These are phyloP conservation scores for Ericerus pela DNA, from an alignment of 1,140 invertebrate species.

Conservation along the genomic window DNA sequence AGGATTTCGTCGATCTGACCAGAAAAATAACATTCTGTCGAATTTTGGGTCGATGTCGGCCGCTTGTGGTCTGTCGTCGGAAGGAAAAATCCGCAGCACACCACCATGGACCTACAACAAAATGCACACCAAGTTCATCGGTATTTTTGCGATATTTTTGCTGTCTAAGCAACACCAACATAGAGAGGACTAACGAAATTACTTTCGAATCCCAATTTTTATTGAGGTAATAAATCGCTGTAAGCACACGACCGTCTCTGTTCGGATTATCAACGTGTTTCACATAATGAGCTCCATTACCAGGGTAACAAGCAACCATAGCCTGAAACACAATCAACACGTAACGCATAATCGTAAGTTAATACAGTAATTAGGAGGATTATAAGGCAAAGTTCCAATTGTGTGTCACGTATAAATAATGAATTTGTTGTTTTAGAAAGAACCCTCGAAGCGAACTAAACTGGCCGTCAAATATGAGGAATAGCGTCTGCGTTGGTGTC, in stretches of 20 bases:
- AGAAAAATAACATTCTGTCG: slow-evolving; percentile 89
- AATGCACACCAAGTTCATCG: neutral
- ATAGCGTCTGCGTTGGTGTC: too few relatives aligned
- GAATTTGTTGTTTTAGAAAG: too few relatives aligned
- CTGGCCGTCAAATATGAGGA: too few relatives aligned
- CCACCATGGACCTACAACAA: slow-evolving; percentile 47
- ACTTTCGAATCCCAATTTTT: slow-evolving; percentile 72
- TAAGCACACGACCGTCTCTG: slow-evolving; percentile 82
- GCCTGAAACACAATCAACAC: slow-evolving; percentile 45
- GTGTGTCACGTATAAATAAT: too few relatives aligned
- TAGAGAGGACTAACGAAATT: too few relatives aligned
- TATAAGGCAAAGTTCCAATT: too few relatives aligned
- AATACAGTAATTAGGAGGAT: too few relatives aligned
- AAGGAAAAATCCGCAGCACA: slow-evolving; percentile 74
- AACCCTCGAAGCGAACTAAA: too few relatives aligned
- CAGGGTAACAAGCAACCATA: slow-evolving; percentile 94
- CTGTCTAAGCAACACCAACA: neutral
- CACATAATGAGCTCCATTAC: slow-evolving; percentile 79
- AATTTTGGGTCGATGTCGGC: slow-evolving; percentile 87
- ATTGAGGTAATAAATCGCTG: slow-evolving; percentile 92
- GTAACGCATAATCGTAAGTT: neutral
- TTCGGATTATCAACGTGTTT: slow-evolving; percentile 98
- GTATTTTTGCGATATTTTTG: neutral
- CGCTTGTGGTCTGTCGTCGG: slow-evolving; percentile 59
- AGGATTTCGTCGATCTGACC: slow-evolving; percentile 91